phyloP scores from a whole-genome alignment of 1,140 invertebrate genomes.

The Diorhabda sublineata region DNA sequence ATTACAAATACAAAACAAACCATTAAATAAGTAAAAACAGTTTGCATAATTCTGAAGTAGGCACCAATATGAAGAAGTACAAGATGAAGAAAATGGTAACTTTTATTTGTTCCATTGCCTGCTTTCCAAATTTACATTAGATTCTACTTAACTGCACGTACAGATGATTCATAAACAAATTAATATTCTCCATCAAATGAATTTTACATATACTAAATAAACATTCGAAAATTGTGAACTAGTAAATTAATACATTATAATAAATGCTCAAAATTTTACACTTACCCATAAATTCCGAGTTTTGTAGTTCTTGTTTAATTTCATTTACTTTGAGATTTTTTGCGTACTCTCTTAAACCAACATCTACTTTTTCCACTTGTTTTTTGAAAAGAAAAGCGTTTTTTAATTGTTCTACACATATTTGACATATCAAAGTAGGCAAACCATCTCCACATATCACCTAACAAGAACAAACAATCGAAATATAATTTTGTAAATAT shows the following conservation, averaged over 20 bases:
- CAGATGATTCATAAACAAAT: too few species aligned
- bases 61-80: too few species aligned
- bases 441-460: conserved; percentile 37
- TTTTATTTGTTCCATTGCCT: too few species aligned
- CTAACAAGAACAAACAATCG: conserved; percentile 27
- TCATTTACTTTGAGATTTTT: conserved; percentile 37
- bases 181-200: too few species aligned
- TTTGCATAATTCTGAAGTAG: too few species aligned
- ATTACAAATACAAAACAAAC: too few species aligned
- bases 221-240: neutral
- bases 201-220: neutral
- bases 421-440: conserved; percentile 39
- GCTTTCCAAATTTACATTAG: too few species aligned
- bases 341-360: conserved; percentile 36
- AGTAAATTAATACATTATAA: neutral
- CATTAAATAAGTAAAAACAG: too few species aligned
- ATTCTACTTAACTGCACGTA: too few species aligned
- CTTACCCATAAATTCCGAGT: conserved; percentile 35
- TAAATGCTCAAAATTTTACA: neutral
- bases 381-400: conserved; percentile 40
- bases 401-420: conserved; percentile 39
- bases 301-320: conserved; percentile 37
- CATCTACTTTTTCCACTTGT: conserved; percentile 39
- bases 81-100: too few species aligned
- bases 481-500: conserved; percentile 19